Base-by-base conservation (phyloP, 2,113 vertebrate species). In the Serilophus lunatus region DNA sequence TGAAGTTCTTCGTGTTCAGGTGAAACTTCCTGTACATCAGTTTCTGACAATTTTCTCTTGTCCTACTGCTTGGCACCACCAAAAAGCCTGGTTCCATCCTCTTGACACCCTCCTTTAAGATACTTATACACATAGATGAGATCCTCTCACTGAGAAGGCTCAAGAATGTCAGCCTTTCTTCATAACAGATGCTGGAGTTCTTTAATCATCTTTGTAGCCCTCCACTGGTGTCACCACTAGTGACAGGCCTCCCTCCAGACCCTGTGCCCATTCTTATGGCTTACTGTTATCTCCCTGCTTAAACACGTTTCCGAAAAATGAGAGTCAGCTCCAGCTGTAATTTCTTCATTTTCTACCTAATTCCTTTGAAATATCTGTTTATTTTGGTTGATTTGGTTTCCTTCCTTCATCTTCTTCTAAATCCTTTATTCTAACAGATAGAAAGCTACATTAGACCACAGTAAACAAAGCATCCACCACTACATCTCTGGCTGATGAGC, bases 321-420 rank as follows among this genome's bases (percentile, higher is more conserved):
- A 80, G 1, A 81, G 24, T 51, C 25, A 69, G 16, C 11, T 72
- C 54, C 33, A 47, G 47, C 10, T 29, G 22, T 22, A 18, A 44
- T 16, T 75, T 50, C 20, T 69, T 90, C 16, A 50, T 76, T 82
- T 92, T 70, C 24, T 65, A 69, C 36, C 7, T n/a, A 65, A 38
- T 47, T 92, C 26, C 18, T 80, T 54, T 70, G 28, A 86, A 90
- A 70, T 23, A 44, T 35, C 23, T 79, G 53, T 50, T 84, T 82
- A 53, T 53, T 59, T 80, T 61, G 77, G 33, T 90, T 92, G 28
- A 80, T 51, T 42, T 51, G 49, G 23, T 86, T 92, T 82, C 57
- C 38, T 60, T 88, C 56, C 40, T 90, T 89, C 45, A 45, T 79
- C 24, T 14, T 86, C 79, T 82, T 93, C 65, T 86, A 82, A 86